Base-by-base conservation (phyloP, 2,113 vertebrate genomes). In the Eonycteris spelaea region DNA sequence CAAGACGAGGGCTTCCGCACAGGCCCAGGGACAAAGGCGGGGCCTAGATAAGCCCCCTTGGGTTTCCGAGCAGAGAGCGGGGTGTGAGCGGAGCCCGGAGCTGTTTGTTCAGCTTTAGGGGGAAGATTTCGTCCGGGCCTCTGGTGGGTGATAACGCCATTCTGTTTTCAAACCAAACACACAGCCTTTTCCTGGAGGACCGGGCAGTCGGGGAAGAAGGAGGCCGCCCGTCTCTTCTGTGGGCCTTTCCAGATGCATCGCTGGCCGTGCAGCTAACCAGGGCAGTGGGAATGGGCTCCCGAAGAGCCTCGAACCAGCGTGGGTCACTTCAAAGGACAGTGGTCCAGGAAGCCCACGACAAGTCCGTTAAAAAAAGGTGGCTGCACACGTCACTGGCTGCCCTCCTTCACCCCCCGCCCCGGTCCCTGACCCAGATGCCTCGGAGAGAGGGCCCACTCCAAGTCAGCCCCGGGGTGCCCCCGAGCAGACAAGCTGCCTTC, bases 151-250 rank as follows among this genome's bases (percentile, higher is more conserved):
- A 98, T 98, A 98, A 98, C 95, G 92, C 28, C 4, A 19, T 30
- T 87, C 19, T 94, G 85, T 83, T 98, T 98, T 97, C 95, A 95
- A 96, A 78, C 85, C 11, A 97, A 98, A 94, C 35, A 83, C 0
- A 75, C 0, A 28, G 70, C 92, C 84, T 78, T 92, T 92, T 97
- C 97, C 80, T 73, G 26, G 77, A 92, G 63, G 74, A 61, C 90
- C 67, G 83, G 48, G 92, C 65, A 75, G 33, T 75, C 43, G 68
- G 93, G 97, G 91, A 57, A 77, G 33, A 84, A 79, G 96, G 86
- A 85, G 87, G 83, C 0, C 6, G 7, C n/a, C 4, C 24, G 88
- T 84, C 28, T 86, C 65, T 92, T 55, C 55, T 38, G 38, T 28
- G 59, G 40, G 48, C 96, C 97, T 97, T 96, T 84, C 70, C 70